These are phyloP conservation scores for Sternarchorhynchus goeldii DNA, from an alignment of 2,797 vertebrate species.

Conservation along the genomic window DNA sequence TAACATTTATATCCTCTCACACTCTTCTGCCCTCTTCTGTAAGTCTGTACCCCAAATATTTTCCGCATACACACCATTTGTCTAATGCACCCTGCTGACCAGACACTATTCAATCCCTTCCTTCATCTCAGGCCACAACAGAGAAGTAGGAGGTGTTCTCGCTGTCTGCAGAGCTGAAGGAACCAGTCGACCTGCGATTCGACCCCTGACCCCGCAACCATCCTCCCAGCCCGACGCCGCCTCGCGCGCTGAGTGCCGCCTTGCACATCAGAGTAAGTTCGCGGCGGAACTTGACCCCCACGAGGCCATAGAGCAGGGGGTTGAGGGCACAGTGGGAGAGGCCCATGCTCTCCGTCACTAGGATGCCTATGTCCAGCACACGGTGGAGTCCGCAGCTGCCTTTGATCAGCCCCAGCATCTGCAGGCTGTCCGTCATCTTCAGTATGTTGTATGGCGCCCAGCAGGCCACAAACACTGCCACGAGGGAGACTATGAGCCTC, in stretches of 20 bases:
- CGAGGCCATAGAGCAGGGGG: slow-evolving; percentile 82
- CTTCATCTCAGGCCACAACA: slow-evolving; percentile 69
- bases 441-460: slow-evolving; percentile 81
- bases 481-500: slow-evolving; percentile 75
- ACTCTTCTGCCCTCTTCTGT: too few species aligned
- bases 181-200: slow-evolving; percentile 54
- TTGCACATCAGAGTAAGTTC: slow-evolving; percentile 76
- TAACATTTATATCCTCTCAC: too few species aligned
- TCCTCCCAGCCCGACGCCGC: slow-evolving; percentile 55
- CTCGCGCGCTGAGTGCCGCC: slow-evolving; percentile 62
- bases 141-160: slow-evolving; percentile 76
- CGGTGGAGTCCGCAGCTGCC: slow-evolving; percentile 63
- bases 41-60: background rate
- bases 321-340: slow-evolving; percentile 82
- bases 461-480: slow-evolving; percentile 77
- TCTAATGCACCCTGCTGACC: background rate
- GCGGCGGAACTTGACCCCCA: slow-evolving; percentile 81
- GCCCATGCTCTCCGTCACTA: slow-evolving; percentile 76
- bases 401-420: slow-evolving; percentile 57
- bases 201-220: slow-evolving; percentile 54
- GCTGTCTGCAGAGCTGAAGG: slow-evolving; percentile 72
- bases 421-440: slow-evolving; percentile 72
- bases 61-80: too few species aligned
- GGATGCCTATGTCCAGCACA: slow-evolving; percentile 72
- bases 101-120: background rate